Percentiles rank a stretch among this genome's conserved stretches.
Conservation (phyloP, 2,888 invertebrate genomes). For the Dasypogon diadema region DNA sequence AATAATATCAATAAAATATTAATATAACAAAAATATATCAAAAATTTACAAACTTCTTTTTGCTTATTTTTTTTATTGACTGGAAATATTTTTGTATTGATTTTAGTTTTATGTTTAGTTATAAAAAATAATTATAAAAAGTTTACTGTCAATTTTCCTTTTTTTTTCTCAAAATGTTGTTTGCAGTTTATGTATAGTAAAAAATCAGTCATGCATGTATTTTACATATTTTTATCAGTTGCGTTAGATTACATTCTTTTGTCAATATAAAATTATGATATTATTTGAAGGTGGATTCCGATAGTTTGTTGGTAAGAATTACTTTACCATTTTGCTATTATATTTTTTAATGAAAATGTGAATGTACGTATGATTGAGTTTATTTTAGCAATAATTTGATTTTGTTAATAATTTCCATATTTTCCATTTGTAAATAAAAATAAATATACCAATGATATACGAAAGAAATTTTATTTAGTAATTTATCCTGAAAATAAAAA, state of each 20-base stretch:
- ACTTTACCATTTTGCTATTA: slow-evolving; percentile 16
- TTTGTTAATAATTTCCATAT: background rate
- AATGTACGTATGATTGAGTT: background rate
- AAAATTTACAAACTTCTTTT: background rate
- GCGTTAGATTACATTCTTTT: slow-evolving; percentile 32
- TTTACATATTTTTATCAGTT: slow-evolving; percentile 26
- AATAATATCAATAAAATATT: too few species aligned
- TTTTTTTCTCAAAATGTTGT: slow-evolving; percentile 36
- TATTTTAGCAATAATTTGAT: background rate
- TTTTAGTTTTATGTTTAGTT: background rate
- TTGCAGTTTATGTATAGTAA: slow-evolving; percentile 45
- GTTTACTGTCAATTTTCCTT: slow-evolving; percentile 33
- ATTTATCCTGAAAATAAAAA: background rate
- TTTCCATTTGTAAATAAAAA: too few species aligned
- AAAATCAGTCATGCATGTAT: slow-evolving; percentile 37
- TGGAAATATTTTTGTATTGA: background rate
- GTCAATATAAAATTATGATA: slow-evolving; percentile 42
- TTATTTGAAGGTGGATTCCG: slow-evolving; percentile 35
- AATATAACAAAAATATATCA: too few species aligned
- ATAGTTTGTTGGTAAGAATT: slow-evolving; percentile 28
- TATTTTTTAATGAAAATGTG: background rate
- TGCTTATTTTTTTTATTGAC: background rate
- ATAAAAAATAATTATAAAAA: slow-evolving; percentile 47
- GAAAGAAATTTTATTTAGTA: background rate
- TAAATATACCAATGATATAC: background rate